Evolutionary conservation across 2,113 vertebrate species (phyloP).

Genomic region (Tyto alba): DNA sequence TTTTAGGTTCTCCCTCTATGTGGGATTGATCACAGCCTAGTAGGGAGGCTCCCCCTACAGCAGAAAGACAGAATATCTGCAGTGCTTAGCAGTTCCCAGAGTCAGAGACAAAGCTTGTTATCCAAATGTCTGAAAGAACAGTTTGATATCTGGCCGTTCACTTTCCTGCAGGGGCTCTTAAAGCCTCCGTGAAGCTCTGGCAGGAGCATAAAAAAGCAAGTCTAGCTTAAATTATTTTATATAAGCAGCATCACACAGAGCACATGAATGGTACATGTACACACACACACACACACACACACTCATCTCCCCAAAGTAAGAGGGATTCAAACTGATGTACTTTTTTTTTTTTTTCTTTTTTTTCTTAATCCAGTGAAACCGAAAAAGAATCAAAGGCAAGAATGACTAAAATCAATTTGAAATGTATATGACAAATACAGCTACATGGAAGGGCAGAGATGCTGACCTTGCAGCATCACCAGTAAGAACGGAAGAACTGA

Average conservation of each 20-base stretch:
- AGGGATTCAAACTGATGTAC: neutral
- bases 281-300: neutral
- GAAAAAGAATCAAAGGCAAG: neutral
- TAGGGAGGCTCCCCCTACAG: slow-evolving; percentile 1
- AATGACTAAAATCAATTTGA: neutral
- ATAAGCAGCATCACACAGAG: neutral
- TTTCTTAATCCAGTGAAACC: neutral
- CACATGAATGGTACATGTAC: neutral
- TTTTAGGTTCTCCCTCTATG: neutral
- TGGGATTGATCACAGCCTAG: neutral
- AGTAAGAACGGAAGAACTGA: neutral
- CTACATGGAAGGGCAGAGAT: neutral
- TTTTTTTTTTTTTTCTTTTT: neutral
- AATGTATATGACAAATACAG: neutral
- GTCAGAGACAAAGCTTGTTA: neutral
- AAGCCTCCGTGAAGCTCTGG: neutral
- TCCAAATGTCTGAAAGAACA: neutral
- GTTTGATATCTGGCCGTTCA: neutral
- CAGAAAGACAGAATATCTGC: neutral
- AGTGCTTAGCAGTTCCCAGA: neutral
- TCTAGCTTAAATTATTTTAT: neutral
- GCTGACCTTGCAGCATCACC: neutral
- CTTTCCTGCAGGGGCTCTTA: neutral
- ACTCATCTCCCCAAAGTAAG: neutral
- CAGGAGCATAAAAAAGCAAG: neutral